phyloP scores from a whole-genome alignment of 2,888 invertebrate species.

The Rhabditoides inermis region DNA sequence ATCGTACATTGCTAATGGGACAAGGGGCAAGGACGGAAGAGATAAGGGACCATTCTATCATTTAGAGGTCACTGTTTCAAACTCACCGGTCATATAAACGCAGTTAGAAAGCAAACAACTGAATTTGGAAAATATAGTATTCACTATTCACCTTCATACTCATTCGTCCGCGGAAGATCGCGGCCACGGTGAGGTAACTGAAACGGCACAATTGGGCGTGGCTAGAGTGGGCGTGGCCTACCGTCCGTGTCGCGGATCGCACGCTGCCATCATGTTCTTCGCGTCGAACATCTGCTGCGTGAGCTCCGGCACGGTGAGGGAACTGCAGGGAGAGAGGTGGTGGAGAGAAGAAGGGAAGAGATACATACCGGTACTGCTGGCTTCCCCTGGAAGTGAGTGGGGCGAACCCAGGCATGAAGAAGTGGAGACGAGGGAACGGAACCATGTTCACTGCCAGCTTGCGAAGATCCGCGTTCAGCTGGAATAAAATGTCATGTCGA shows the following conservation, averaged over 20 bases:
- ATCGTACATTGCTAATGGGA: no score
- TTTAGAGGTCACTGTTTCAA: no score
- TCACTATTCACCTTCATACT: conserved; percentile 59
- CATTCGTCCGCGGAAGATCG: conserved; percentile 62
- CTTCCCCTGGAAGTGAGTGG: conserved; percentile 69
- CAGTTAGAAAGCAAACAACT: background rate
- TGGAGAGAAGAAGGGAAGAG: no score
- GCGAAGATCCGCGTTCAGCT: conserved; percentile 68
- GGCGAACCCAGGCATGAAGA: conserved; percentile 67
- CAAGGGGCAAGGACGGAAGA: no score
- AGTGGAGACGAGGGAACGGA: conserved; percentile 70
- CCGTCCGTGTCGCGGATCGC: conserved; percentile 58
- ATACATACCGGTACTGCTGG: conserved; percentile 55
- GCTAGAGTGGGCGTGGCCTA: no score
- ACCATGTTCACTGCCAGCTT: conserved; percentile 78
- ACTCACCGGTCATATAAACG: no score
- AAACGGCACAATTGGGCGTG: no score
- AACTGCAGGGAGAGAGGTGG: no score
- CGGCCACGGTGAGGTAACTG: conserved; percentile 67
- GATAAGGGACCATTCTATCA: no score
- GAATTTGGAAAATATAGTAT: no score
- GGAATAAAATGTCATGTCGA: no score
- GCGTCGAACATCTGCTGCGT: conserved; percentile 66
- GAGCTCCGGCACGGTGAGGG: conserved; percentile 68
- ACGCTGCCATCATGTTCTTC: conserved; percentile 60